These are phyloP conservation scores for Bambusicola thoracicus DNA, from an alignment of 2,113 vertebrate genomes.

Conservation along the genomic window DNA sequence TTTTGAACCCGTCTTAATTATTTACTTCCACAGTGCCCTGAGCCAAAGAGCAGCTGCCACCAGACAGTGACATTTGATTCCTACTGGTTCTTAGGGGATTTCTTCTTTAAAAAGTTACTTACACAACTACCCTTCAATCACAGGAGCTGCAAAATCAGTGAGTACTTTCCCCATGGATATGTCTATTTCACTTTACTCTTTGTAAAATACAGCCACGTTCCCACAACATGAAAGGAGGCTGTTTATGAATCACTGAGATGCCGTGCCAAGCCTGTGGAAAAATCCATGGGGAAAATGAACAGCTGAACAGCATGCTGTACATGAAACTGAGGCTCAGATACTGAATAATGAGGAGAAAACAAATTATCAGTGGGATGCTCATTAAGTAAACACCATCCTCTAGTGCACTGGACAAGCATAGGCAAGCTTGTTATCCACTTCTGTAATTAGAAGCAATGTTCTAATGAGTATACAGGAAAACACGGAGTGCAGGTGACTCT, in stretches of 20 bases:
- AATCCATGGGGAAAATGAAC: slow-evolving; percentile 14
- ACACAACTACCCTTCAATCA: neutral
- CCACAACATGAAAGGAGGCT: neutral
- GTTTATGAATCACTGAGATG: neutral
- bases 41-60: neutral
- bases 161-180: neutral
- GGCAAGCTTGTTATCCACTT: slow-evolving; percentile 21
- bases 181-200: slow-evolving; percentile 7
- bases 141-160: neutral
- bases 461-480: slow-evolving; percentile 11
- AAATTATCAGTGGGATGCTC: slow-evolving; percentile 59
- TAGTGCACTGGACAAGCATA: neutral
- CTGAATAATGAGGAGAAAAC: slow-evolving; percentile 59
- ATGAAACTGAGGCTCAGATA: slow-evolving; percentile 28
- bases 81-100: neutral
- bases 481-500: neutral
- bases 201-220: neutral
- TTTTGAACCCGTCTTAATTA: neutral
- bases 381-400: slow-evolving; percentile 53
- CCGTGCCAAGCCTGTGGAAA: slow-evolving; percentile 28
- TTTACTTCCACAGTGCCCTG: neutral
- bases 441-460: slow-evolving; percentile 26
- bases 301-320: slow-evolving; percentile 47
- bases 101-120: neutral
- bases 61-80: neutral